Base-by-base conservation (phyloP, 2,113 vertebrate genomes). In the Urocolius indicus region DNA sequence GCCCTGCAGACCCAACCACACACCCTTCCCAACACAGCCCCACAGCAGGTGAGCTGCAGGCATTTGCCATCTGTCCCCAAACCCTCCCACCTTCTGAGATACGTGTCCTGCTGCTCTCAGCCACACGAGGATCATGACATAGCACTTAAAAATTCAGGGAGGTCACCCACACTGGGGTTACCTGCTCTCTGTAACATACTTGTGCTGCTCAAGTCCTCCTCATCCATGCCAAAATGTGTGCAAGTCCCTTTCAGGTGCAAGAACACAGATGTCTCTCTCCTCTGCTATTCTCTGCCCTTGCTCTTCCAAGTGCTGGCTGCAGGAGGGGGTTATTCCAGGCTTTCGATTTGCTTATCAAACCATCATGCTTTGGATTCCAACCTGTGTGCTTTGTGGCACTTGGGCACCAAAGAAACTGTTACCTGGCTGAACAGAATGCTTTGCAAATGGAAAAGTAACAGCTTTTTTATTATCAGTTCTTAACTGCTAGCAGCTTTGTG, bases 21-120 rank as follows among this genome's bases (percentile, higher is more conserved):
- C 2, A 1, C 32, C n/a, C 38, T 30, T 16, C 46, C 63, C 46
- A 9, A 5, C 34, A 15, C 46, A 48, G 46, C 38, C 46, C 30
- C 1, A 1, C 0, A 0, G 23, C 3, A 2, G 30, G 24, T 3
- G 23, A 43, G 48, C 84, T 61, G 57, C 10, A 3, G 16, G 24
- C 30, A 32, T 45, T 36, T 51, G 46, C 30, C 76, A 19, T 45
- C 54, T 12, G 11, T 11, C 48, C 67, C 54, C 62, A 49, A 43
- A 48, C 6, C 36, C 58, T 58, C 58, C 19, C 43, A 34, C 21
- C n/a, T 59, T 38, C 9, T 17, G 45, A 62, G 81, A 51, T 2
- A 5, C 0, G 1, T 9, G 13, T 59, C 67, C 75, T 34, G 38
- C 54, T 52, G 58, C 61, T 54, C 52, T 67, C n/a, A 30, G 52